phyloP scores from a whole-genome alignment of 2,888 invertebrate species.

The Dasypogon diadema region DNA sequence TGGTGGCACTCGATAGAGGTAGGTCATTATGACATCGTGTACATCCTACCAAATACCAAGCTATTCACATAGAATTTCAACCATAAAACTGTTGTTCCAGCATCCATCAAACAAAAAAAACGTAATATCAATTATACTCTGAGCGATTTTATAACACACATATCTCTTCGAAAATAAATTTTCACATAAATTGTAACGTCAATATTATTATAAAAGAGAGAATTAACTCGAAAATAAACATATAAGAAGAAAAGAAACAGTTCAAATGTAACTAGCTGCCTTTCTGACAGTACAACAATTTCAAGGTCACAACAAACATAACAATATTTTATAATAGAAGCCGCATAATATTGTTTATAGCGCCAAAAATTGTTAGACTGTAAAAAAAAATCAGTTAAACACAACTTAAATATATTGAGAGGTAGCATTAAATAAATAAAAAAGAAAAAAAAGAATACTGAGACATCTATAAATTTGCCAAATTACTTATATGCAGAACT shows the following conservation, averaged over 20 bases:
- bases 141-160: conserved; percentile 39
- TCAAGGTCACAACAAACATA: conserved; percentile 27
- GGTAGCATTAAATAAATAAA: conserved; percentile 13
- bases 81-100: conserved; percentile 22
- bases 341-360: conserved; percentile 36
- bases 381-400: conserved; percentile 1
- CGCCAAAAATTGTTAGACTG: conserved; percentile 45
- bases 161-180: conserved; percentile 1
- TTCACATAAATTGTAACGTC: conserved; percentile 12
- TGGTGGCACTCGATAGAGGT: no score
- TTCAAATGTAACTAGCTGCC: conserved; percentile 50
- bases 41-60: no score
- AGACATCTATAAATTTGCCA: conserved; percentile 25
- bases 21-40: no score
- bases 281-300: conserved; percentile 47
- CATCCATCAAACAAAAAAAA: neutral
- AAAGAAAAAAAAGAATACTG: conserved; percentile 5
- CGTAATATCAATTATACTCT: neutral
- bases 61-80: no score
- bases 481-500: conserved; percentile 24
- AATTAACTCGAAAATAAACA: conserved; percentile 6
- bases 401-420: neutral
- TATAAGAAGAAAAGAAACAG: conserved; percentile 19
- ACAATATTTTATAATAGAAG: conserved; percentile 43
- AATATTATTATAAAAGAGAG: neutral